Percentiles rank a stretch among this genome's conserved stretches.
phyloP scores from a whole-genome alignment of 2,888 invertebrate genomes.

The Asteroscopus sphinx region DNA sequence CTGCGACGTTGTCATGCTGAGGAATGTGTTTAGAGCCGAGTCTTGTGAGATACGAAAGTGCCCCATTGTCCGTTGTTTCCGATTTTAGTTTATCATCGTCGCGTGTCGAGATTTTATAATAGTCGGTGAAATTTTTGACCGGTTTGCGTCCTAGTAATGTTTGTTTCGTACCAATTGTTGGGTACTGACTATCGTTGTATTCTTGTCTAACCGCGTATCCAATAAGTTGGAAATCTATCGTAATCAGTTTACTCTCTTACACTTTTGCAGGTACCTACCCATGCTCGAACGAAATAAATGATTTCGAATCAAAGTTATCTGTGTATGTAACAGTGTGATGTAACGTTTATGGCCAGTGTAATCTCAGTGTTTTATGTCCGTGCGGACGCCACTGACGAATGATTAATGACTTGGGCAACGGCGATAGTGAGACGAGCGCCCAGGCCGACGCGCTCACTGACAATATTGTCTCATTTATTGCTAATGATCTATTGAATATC shows the following conservation, averaged over 20 bases:
- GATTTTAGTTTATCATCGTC: constrained; percentile 72
- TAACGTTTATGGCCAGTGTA: constrained; percentile 76
- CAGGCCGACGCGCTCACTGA: constrained; percentile 66
- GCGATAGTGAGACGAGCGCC: constrained; percentile 73
- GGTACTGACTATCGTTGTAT: constrained; percentile 9
- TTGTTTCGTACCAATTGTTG: constrained; percentile 33
- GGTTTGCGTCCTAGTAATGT: constrained; percentile 32
- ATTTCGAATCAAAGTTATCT: constrained; percentile 65
- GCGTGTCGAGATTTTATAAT: constrained; percentile 60
- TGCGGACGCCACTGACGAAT: constrained; percentile 74
- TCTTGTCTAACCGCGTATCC: neutral
- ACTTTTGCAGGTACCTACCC: constrained; percentile 32
- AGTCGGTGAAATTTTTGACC: constrained; percentile 50
- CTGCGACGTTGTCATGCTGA: constrained; percentile 66
- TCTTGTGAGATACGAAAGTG: constrained; percentile 72
- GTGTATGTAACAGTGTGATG: constrained; percentile 71
- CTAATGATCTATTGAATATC: constrained; percentile 84
- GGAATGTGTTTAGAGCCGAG: constrained; percentile 74
- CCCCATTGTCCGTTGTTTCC: constrained; percentile 78
- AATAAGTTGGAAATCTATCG: constrained; percentile 10
- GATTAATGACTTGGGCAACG: constrained; percentile 77
- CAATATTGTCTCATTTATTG: constrained; percentile 86
- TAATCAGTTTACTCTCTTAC: constrained; percentile 40
- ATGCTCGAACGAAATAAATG: constrained; percentile 60
- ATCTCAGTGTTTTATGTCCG: constrained; percentile 82